phyloP scores from a whole-genome alignment of 2,888 invertebrate species.

The Trachelus troglodyta region DNA sequence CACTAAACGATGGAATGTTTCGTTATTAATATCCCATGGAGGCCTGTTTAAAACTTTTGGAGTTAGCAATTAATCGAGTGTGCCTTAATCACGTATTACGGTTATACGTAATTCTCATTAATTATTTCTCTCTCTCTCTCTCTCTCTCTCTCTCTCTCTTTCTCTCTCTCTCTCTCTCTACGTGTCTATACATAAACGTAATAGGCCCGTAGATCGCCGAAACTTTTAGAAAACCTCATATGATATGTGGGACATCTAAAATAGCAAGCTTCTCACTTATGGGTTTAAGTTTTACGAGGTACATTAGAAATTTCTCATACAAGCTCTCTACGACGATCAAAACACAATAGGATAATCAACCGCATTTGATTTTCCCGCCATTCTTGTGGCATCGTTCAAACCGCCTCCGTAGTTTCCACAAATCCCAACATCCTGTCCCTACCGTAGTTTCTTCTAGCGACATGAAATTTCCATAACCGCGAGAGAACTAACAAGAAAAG shows the following conservation, averaged over 20 bases:
- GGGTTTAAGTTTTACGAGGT: not conserved
- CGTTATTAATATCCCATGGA: not conserved
- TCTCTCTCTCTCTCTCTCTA: not conserved
- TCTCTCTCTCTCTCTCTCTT: too few species aligned
- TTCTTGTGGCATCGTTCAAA: not conserved
- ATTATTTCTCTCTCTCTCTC: not conserved
- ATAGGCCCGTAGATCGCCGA: not conserved
- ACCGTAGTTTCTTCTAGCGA: not conserved
- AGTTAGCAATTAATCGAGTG: not conserved
- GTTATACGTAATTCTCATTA: not conserved
- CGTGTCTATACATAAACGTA: not conserved
- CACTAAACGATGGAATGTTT: not conserved
- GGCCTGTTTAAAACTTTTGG: not conserved
- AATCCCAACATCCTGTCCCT: not conserved
- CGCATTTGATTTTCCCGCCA: not conserved
- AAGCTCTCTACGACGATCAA: not conserved
- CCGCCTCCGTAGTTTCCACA: not conserved
- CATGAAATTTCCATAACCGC: too few species aligned
- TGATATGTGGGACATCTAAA: not conserved
- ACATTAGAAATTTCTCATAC: not conserved
- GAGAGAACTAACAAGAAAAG: not conserved
- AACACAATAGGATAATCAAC: not conserved
- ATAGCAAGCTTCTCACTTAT: not conserved
- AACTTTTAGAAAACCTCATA: not conserved
- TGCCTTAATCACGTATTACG: not conserved